Base-by-base conservation (phyloP, 2,113 vertebrate species). In the Cairina moschata region DNA sequence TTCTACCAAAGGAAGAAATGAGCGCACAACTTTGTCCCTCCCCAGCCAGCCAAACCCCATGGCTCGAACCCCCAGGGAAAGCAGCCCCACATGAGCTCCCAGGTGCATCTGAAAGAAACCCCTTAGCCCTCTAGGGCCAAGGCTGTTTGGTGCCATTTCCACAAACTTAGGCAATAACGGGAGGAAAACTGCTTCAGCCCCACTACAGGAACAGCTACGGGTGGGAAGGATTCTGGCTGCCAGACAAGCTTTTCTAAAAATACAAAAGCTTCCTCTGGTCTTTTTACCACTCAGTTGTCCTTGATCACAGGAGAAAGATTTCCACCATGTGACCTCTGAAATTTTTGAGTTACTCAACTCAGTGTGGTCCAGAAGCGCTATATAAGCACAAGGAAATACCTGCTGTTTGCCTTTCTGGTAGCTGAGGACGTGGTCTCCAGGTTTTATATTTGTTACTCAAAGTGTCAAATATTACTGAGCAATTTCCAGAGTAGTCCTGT, bases 81-180 rank as follows among this genome's bases (percentile, higher is more conserved):
- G 16, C 58, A 44, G 63, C n/a, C 54, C 18, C 28, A 76, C 62
- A 1, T 2, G 6, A 71, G 20, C 12, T 75, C 60, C 40, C 59
- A 42, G 0, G 0, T 17, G 17, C 23, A 44, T 12, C 36, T 4
- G 26, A 42, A 74, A 48, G 3, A 7, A n/a, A 26, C 3, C 3
- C 22, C 25, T 26, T 0, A 7, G 17, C 11, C 11, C 26, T 25
- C 22, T 3, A 1, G 7, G 5, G 2, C 34, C n/a, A 34, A 59
- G 36, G 58, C 23, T 36, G 21, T 11, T n/a, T 17, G 17, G 6
- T 58, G 62, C 23, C 25, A 13, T 34, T 42, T 32, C 46, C 68
- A 83, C 21, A 36, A 31, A 54, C 26, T 18, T 14, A 5, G 18
- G 16, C 46, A 56, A 55, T 0, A 8, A 18, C 2, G 11, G 8